These are phyloP conservation scores for Aphis craccivora DNA, from an alignment of 1,140 invertebrate species.

Conservation along the genomic window DNA sequence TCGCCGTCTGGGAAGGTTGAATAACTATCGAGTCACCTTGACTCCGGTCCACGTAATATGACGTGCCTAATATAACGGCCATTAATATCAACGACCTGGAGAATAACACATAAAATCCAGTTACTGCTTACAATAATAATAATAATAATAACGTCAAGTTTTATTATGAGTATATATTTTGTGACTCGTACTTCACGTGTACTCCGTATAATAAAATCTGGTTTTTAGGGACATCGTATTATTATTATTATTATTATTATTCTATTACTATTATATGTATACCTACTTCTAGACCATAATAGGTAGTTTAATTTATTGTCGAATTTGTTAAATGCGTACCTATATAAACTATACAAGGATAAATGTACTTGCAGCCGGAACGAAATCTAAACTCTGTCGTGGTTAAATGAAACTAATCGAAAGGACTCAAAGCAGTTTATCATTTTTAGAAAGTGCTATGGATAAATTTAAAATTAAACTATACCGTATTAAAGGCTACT, in stretches of 20 bases:
- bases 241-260: not conserved
- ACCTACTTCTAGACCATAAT: not conserved
- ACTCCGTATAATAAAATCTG: not conserved
- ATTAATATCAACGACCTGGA: constrained; percentile 28
- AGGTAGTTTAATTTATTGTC: not conserved
- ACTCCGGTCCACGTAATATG: constrained; percentile 22
- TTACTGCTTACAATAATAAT: not conserved
- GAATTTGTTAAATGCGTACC: not conserved
- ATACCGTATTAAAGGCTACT: not conserved
- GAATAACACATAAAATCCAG: not conserved
- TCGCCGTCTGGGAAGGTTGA: not conserved
- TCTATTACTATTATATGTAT: not conserved
- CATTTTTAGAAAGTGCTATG: not conserved
- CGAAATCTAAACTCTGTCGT: not conserved
- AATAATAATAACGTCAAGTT: not conserved
- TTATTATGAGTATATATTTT: not conserved
- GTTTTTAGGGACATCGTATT: not conserved
- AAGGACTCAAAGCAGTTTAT: not conserved
- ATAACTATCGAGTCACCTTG: not conserved
- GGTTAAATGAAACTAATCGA: not conserved
- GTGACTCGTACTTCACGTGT: not conserved
- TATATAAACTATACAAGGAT: not conserved
- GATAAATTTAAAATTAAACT: not conserved
- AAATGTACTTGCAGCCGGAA: not conserved
- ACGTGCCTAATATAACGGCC: constrained; percentile 19